phyloP scores from a whole-genome alignment of 2,888 invertebrate genomes.

The Listrodromus nycthemerus region DNA sequence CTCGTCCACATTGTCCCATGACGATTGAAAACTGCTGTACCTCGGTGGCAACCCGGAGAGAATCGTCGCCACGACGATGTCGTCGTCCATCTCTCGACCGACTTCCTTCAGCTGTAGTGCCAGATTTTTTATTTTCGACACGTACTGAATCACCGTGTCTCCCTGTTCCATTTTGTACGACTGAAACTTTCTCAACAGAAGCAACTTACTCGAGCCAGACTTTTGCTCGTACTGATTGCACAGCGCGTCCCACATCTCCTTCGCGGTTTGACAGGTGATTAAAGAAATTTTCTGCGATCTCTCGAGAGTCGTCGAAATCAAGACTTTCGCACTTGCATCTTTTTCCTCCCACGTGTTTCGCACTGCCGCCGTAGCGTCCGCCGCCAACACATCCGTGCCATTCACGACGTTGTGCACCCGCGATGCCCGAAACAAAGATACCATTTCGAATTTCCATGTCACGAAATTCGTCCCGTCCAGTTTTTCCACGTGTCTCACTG shows the following conservation, averaged over 20 bases:
- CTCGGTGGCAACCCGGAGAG: slow-evolving; percentile 53
- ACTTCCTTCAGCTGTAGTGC: slow-evolving; percentile 54
- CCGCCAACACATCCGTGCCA: slow-evolving; percentile 32
- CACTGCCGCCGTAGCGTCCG: neutral
- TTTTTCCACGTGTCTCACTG: slow-evolving; percentile 29
- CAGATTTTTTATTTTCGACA: slow-evolving; percentile 55
- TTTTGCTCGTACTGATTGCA: slow-evolving; percentile 69
- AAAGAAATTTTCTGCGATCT: slow-evolving; percentile 56
- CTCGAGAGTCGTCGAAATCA: slow-evolving; percentile 61
- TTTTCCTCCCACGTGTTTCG: slow-evolving; percentile 60
- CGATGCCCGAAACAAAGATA: slow-evolving; percentile 16
- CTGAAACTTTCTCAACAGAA: slow-evolving; percentile 57
- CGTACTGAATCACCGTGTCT: slow-evolving; percentile 61
- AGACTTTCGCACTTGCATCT: slow-evolving; percentile 63
- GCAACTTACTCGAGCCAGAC: slow-evolving; percentile 66
- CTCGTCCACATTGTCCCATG: slow-evolving; percentile 60
- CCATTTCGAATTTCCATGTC: slow-evolving; percentile 49
- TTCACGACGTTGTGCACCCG: slow-evolving; percentile 34
- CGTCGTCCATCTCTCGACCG: slow-evolving; percentile 49
- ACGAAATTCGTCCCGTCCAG: slow-evolving; percentile 52
- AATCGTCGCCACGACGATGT: slow-evolving; percentile 59
- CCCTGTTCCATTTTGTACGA: slow-evolving; percentile 5
- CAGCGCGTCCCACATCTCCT: slow-evolving; percentile 71
- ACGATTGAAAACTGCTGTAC: slow-evolving; percentile 47
- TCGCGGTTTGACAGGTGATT: slow-evolving; percentile 68